A percentile compares a stretch with the other conserved stretches of the same genome.
These are phyloP conservation scores for Melanerpes aurifrons DNA, from an alignment of 2,113 vertebrate genomes.

Conservation along the genomic window DNA sequence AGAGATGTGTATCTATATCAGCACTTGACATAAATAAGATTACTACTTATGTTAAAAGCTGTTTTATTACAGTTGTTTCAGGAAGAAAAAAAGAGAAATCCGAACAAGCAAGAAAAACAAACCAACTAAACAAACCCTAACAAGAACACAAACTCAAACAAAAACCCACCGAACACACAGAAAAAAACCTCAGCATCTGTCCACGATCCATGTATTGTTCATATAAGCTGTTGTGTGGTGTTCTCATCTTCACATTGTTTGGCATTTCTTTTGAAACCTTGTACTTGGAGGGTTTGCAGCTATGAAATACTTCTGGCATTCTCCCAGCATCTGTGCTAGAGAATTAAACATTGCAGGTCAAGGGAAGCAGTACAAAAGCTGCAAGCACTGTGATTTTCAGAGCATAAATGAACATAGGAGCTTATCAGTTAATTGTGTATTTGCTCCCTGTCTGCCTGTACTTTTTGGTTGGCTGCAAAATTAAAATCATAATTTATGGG, in stretches of 20 bases:
- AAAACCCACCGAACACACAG: no score
- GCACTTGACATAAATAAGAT: background rate
- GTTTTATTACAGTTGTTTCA: background rate
- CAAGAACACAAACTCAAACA: no score
- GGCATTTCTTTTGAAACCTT: background rate
- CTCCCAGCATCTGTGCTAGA: background rate
- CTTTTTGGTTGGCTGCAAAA: background rate
- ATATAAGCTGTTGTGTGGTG: background rate
- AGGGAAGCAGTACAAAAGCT: background rate
- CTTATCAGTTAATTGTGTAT: background rate
- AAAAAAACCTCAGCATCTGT: background rate
- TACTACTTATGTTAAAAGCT: background rate
- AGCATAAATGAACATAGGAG: background rate
- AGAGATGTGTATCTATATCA: background rate
- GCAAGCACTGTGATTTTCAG: background rate
- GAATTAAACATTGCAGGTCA: background rate
- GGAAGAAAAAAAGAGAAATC: no score
- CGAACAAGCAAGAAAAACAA: no score
- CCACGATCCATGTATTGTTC: background rate
- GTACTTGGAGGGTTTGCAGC: background rate
- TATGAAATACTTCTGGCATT: background rate
- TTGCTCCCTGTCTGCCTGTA: background rate
- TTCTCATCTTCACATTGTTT: background rate
- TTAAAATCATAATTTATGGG: background rate
- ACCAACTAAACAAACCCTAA: no score